Percentiles rank a stretch among this genome's conserved stretches.
phyloP scores from a whole-genome alignment of 2,113 vertebrate genomes.

The Catagonus wagneri region DNA sequence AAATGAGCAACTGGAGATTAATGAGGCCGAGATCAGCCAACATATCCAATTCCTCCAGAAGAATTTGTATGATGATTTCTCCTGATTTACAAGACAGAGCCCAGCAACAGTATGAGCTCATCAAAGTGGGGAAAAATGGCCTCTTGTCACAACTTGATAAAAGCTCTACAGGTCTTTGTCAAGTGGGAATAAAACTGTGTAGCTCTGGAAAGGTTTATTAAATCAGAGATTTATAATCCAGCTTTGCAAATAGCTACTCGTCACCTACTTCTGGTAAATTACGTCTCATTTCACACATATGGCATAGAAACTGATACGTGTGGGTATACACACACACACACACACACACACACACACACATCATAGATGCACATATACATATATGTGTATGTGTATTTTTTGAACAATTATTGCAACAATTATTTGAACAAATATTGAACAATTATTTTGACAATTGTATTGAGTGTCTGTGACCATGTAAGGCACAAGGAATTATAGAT shows the following conservation, averaged over 20 bases:
- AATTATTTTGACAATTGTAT: not conserved
- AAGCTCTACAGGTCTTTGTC: slow-evolving; percentile 65
- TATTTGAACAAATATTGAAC: not conserved
- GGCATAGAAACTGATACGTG: not conserved
- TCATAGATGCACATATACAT: not conserved
- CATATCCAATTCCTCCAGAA: slow-evolving; percentile 54
- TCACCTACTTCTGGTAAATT: slow-evolving; percentile 16
- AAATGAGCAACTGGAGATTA: slow-evolving; percentile 71
- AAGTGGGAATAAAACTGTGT: slow-evolving; percentile 55
- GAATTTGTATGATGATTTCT: slow-evolving; percentile 61
- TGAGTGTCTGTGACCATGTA: not conserved
- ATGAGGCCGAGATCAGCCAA: slow-evolving; percentile 66
- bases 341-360: not conserved
- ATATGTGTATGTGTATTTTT: not conserved
- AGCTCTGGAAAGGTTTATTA: slow-evolving; percentile 65
- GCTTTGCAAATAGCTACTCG: slow-evolving; percentile 62
- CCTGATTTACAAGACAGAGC: slow-evolving; percentile 67
- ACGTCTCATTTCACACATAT: not conserved
- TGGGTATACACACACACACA: not conserved
- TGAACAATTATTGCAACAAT: not conserved
- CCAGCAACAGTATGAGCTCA: slow-evolving; percentile 43
- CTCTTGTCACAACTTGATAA: slow-evolving; percentile 61
- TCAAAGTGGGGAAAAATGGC: slow-evolving; percentile 40
- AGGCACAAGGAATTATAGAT: not conserved
- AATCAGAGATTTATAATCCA: slow-evolving; percentile 68